Evolutionary conservation across 2,888 invertebrate species (phyloP).

Genomic region (Molorchus minor): DNA sequence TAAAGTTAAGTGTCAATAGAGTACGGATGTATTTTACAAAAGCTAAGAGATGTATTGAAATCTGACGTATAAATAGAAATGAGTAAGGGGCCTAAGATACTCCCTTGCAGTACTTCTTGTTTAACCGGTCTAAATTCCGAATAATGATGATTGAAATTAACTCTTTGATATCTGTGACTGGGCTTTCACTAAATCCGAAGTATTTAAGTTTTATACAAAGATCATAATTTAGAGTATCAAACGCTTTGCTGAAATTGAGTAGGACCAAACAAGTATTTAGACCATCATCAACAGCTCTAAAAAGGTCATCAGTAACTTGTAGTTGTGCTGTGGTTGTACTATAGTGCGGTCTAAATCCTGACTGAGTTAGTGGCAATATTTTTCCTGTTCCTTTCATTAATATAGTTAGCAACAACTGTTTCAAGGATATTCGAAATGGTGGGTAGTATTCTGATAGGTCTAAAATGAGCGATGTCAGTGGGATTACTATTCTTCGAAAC

Average conservation of each 20-base stretch:
- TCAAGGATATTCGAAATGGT: not conserved
- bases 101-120: no score
- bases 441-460: not conserved
- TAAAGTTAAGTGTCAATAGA: no score
- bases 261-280: conserved; percentile 1
- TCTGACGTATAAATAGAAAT: no score
- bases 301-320: not conserved
- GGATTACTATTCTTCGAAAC: not conserved
- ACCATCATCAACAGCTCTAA: not conserved
- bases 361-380: not conserved
- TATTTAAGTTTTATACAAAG: not conserved
- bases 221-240: no score
- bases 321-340: no score
- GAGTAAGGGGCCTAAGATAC: no score
- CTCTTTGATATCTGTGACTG: no score
- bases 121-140: no score
- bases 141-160: no score
- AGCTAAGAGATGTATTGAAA: no score
- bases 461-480: not conserved
- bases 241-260: no score
- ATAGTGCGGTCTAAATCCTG: not conserved
- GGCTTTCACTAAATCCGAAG: not conserved
- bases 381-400: not conserved
- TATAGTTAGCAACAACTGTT: not conserved
- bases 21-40: no score